A percentile compares a stretch with the other conserved stretches of the same genome.
Evolutionary conservation across 2,888 invertebrate species (phyloP).

Genomic region (Eutolmus rufibarbis): DNA sequence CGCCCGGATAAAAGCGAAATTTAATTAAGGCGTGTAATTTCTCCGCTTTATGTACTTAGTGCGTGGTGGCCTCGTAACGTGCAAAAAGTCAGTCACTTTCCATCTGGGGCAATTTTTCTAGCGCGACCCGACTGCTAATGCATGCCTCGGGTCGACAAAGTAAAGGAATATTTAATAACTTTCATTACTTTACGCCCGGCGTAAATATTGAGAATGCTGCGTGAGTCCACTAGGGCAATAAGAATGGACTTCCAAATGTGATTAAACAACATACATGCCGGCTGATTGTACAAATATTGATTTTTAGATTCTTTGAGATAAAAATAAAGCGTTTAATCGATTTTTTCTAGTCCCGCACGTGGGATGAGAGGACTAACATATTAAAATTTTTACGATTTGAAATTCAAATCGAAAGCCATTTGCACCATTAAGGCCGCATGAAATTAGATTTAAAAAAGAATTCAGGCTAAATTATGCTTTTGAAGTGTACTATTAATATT

Average conservation of each 20-base stretch:
- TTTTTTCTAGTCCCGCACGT: background rate
- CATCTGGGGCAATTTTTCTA: background rate
- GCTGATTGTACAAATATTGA: background rate
- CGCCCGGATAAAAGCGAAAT: background rate
- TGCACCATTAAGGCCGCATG: background rate
- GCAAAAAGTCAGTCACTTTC: background rate
- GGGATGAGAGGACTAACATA: background rate
- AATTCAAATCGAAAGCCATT: background rate
- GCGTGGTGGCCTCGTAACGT: background rate
- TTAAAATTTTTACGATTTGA: background rate
- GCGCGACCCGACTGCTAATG: background rate
- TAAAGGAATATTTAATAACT: background rate
- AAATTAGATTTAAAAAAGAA: too few species aligned
- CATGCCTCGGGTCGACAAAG: background rate
- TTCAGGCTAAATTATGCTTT: too few species aligned
- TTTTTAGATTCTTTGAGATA: background rate
- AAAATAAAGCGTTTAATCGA: background rate
- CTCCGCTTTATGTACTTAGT: background rate
- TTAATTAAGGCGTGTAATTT: constrained; percentile 16
- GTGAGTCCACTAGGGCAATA: background rate
- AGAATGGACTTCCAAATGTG: background rate
- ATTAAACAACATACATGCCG: background rate
- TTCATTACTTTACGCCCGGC: background rate
- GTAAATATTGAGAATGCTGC: background rate
- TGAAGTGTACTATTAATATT: too few species aligned